phyloP scores from a whole-genome alignment of 2,113 vertebrate genomes.

The Mus musculus region GRCm39 chr1:127990001-127990500 shows the following conservation, averaged over 20 bases:
- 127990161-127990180: background rate
- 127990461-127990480: background rate
- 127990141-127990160: background rate
- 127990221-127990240: background rate
- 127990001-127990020: too few relatives aligned
- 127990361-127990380: background rate
- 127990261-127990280: background rate
- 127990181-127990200: background rate
- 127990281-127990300: background rate
- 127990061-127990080: too few relatives aligned
- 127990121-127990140: too few relatives aligned
- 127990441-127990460: background rate
- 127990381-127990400: background rate
- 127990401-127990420: background rate
- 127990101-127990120: too few relatives aligned
- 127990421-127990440: background rate
- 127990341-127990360: background rate
- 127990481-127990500: background rate
- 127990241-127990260: background rate
- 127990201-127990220: background rate
- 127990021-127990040: too few relatives aligned
- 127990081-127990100: too few relatives aligned
- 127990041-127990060: too few relatives aligned
- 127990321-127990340: background rate
- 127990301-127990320: background rate